These are phyloP conservation scores for Tridacna gigas DNA, from an alignment of 2,888 invertebrate species.

Conservation along the genomic window DNA sequence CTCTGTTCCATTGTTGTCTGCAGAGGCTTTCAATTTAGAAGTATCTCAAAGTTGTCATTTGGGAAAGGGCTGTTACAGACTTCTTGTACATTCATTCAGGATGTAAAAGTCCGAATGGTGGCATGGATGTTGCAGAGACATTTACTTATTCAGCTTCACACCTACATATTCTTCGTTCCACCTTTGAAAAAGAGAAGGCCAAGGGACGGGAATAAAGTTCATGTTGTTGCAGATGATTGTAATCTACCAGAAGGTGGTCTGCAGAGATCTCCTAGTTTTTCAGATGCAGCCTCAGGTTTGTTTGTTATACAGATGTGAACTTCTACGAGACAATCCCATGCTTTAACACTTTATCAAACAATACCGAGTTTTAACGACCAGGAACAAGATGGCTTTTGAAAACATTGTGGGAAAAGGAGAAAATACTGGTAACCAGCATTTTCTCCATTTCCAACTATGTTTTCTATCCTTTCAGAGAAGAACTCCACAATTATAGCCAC, in stretches of 20 bases:
- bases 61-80: neutral
- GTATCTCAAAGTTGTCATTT: too few species aligned
- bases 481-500: too few species aligned
- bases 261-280: constrained; percentile 75
- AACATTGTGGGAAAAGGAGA: too few species aligned
- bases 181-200: constrained; percentile 85
- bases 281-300: constrained; percentile 77
- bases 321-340: too few species aligned
- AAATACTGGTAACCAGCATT: too few species aligned
- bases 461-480: too few species aligned
- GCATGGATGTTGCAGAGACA: constrained; percentile 96
- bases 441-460: too few species aligned
- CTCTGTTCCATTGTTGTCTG: too few species aligned
- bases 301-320: neutral
- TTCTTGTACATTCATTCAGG: constrained; percentile 69
- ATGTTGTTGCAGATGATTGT: constrained; percentile 71
- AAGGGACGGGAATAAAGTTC: constrained; percentile 80
- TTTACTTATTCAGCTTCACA: constrained; percentile 95
- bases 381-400: too few species aligned
- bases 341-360: too few species aligned
- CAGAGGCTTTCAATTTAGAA: too few species aligned
- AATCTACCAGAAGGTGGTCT: constrained; percentile 52
- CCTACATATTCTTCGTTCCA: constrained; percentile 94
- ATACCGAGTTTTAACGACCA: too few species aligned
- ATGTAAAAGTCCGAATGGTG: constrained; percentile 88